Conservation (phyloP, 2,888 invertebrate genomes). For the Apamea crenata region DNA sequence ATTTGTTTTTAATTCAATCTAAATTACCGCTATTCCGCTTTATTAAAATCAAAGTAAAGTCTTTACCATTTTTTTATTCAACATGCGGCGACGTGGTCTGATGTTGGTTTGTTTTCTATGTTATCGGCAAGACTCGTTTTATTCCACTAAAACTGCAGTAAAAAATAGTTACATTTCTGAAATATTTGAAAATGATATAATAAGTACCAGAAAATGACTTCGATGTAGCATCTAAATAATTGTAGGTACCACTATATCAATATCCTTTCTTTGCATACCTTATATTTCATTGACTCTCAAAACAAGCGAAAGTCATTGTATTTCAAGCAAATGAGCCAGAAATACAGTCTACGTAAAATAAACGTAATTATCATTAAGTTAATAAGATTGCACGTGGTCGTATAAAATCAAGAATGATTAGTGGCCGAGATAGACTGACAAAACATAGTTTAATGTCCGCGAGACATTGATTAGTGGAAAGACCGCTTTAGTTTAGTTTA, state of each 20-base stretch:
- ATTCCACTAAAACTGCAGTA: neutral
- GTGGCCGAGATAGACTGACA: conserved; percentile 51
- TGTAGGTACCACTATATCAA: neutral
- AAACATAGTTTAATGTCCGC: conserved; percentile 53
- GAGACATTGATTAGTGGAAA: conserved; percentile 63
- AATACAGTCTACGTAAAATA: conserved; percentile 32
- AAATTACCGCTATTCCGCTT: neutral
- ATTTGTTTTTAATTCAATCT: neutral
- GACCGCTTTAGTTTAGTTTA: conserved; percentile 63
- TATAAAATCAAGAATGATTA: conserved; percentile 51
- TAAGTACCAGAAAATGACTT: neutral
- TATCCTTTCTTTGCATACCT: neutral
- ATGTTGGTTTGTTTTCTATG: no score
- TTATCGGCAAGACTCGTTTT: neutral
- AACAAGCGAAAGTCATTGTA: conserved; percentile 29
- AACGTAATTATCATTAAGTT: conserved; percentile 60
- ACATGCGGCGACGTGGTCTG: neutral
- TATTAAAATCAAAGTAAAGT: neutral
- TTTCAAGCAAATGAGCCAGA: conserved; percentile 20
- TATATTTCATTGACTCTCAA: conserved; percentile 1
- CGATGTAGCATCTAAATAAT: no score
- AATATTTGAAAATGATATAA: no score
- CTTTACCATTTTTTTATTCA: neutral
- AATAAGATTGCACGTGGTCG: conserved; percentile 58
- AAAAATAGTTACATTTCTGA: neutral